Base-by-base conservation (phyloP, 2,888 invertebrate genomes). In the Encarsia formosa region DNA sequence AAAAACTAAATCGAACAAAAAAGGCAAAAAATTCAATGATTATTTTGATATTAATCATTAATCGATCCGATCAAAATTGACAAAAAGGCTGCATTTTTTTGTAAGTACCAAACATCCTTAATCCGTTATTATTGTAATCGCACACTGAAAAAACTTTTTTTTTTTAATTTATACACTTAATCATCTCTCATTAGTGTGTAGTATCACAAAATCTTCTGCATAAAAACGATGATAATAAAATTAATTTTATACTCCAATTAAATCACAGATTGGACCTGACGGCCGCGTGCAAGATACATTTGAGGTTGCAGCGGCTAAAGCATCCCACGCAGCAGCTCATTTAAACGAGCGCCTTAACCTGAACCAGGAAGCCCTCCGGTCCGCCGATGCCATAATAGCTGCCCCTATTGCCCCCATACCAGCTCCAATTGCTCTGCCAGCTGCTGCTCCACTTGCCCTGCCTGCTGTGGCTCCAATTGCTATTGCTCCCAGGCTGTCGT, bases 271-370 rank as follows among this genome's bases (percentile, higher is more conserved):
- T 6, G 68, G 65, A 9, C 41, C 58, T 2, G 68, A 70, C 34
- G 68, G 70, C 16, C 63, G 64, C 19, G 65, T 68, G 18, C 56
- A 66, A 6, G 68, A 68, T 54, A 66, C 65, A 5, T 61, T 65
- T 31, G 65, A 67, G 54, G 64, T 68, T 2, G 60, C 61, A 1
- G 54, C 59, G 6, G 63, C 64, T 4, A 65, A 64, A 41, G 65
- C 65, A 18, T 61, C 62, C 3, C 69, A 70, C 55, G 60, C 63
- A 4, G 62, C 62, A 0, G 64, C 65, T 15, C 67, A 67, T 50
- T 16, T 63, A 35, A 59, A 56, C 46, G 63, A 63, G 22, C 50
- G 49, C 31, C 31, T 65, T 31, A 60, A 49, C 39, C 54, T 63
- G 45, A 62, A 59, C 2, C 60, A 63, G 24, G 68, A 68, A 34